Evolutionary conservation across 2,797 vertebrate species (phyloP).

Genomic region (Lagothrix lagotricha): DNA sequence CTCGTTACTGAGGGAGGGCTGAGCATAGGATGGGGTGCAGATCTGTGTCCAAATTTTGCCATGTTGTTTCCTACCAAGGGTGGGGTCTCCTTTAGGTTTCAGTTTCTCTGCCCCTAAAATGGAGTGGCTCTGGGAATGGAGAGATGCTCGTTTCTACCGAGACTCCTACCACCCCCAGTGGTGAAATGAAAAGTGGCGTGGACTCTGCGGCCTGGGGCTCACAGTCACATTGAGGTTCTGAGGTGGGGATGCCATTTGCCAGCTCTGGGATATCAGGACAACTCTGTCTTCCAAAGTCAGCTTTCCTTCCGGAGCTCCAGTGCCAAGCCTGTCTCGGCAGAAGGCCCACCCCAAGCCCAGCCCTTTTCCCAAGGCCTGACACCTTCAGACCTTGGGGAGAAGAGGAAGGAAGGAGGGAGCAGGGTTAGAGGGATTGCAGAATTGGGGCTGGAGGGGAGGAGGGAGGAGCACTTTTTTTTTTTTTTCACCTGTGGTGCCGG

Average conservation of each 20-base stretch:
- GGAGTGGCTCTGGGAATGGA: background rate
- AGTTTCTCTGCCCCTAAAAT: background rate
- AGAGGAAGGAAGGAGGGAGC: background rate
- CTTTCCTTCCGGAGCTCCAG: background rate
- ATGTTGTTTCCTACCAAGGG: background rate
- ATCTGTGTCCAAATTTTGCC: background rate
- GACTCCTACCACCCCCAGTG: background rate
- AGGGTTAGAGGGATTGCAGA: background rate
- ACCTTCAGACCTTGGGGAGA: background rate
- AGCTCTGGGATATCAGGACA: background rate
- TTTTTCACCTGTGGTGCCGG: background rate
- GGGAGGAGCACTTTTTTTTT: constrained; percentile 49
- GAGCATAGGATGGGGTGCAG: background rate
- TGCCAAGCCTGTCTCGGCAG: background rate
- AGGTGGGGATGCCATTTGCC: no score
- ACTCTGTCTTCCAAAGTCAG: background rate
- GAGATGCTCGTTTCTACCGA: background rate
- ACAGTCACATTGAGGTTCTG: no score
- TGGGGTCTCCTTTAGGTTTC: background rate
- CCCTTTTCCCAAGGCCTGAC: background rate
- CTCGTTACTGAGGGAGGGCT: background rate
- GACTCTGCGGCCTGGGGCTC: background rate
- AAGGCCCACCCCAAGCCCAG: background rate
- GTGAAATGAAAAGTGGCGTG: background rate
- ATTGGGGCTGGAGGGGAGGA: background rate